Evolutionary conservation across 2,888 invertebrate genomes (phyloP).

Genomic region (Operophtera brumata): DNA sequence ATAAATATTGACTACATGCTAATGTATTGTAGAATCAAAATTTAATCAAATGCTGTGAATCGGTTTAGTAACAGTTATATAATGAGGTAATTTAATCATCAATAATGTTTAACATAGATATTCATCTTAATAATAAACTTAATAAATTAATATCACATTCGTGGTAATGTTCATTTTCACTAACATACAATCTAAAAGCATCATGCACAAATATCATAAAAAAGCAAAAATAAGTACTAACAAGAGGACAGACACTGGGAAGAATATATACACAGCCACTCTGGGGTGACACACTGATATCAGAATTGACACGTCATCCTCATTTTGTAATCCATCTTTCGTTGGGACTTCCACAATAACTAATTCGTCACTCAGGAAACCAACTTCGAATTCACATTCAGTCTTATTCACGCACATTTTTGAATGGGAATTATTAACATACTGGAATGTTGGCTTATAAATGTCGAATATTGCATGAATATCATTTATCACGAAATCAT

Average conservation of each 20-base stretch:
- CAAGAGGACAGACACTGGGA: slow-evolving; percentile 88
- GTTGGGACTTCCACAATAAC: slow-evolving; percentile 93
- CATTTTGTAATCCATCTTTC: slow-evolving; percentile 88
- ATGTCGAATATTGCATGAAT: slow-evolving; percentile 92
- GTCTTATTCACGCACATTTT: slow-evolving; percentile 88
- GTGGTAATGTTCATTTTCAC: slow-evolving; percentile 70
- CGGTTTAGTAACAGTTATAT: slow-evolving; percentile 30
- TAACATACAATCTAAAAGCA: slow-evolving; percentile 57
- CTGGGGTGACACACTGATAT: slow-evolving; percentile 90
- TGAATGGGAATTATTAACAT: slow-evolving; percentile 83
- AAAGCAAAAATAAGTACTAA: slow-evolving; percentile 90
- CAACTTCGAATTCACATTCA: slow-evolving; percentile 86
- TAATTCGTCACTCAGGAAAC: slow-evolving; percentile 87
- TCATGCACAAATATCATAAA: slow-evolving; percentile 80
- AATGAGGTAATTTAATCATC: slow-evolving; percentile 27
- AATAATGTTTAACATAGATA: slow-evolving; percentile 28
- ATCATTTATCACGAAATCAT: slow-evolving; percentile 88
- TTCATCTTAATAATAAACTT: slow-evolving; percentile 39
- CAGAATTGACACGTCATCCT: slow-evolving; percentile 86
- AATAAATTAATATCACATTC: slow-evolving; percentile 77
- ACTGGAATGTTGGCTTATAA: slow-evolving; percentile 90
- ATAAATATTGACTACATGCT: background rate
- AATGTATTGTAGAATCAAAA: slow-evolving; percentile 18
- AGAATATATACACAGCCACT: slow-evolving; percentile 88
- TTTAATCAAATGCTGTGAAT: slow-evolving; percentile 28